Evolutionary conservation across 1,140 invertebrate species (phyloP), one percentile per base, ranked within the genome.

Genomic region (Drosophila auraria): DNA sequence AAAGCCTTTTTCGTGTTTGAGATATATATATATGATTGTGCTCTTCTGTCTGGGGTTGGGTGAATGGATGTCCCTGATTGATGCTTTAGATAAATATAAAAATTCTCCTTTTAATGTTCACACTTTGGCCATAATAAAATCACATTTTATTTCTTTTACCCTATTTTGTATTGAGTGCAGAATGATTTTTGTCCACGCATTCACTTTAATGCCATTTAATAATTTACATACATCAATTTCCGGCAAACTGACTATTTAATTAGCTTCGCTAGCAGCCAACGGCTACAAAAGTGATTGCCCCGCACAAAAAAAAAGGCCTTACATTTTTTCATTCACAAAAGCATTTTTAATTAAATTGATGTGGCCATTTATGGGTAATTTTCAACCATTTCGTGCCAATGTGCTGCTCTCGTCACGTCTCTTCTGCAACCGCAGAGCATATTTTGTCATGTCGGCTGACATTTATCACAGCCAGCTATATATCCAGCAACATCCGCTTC

Each of bases 271-370:
- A 27, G 11, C 17, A 12, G 8, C 23, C 17, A 15, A 23, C 33
- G 27, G 11, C 30, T 27, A 8, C 20, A 44, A 36, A 54, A 56
- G 30, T 53, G 62, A 49, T 11, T n/a, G 14, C 2, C 9, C 7
- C 0, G 47, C 25, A 30, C 33, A 36, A 9, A 9, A 27, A 42
- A 50, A 69, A 64, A 33, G 33, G 45, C 8, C 1, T 2, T 47
- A n/a, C 5, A 23, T 9, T 23, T 40, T 56, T 57, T 42, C 12
- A 58, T 20, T 33, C 23, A 42, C 36, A 56, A 47, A 69, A 27
- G 27, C 38, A 63, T 51, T 73, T 73, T 73, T 61, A 73, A 73
- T 73, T 73, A 72, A 73, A 73, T 73, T 73, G 45, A 73, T 73
- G 54, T 72, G 54, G 56, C 68, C 68, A 73, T 73, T 53, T 73